These are phyloP conservation scores for Lepus timidus DNA, from an alignment of 2,113 vertebrate species.

Conservation along the genomic window DNA sequence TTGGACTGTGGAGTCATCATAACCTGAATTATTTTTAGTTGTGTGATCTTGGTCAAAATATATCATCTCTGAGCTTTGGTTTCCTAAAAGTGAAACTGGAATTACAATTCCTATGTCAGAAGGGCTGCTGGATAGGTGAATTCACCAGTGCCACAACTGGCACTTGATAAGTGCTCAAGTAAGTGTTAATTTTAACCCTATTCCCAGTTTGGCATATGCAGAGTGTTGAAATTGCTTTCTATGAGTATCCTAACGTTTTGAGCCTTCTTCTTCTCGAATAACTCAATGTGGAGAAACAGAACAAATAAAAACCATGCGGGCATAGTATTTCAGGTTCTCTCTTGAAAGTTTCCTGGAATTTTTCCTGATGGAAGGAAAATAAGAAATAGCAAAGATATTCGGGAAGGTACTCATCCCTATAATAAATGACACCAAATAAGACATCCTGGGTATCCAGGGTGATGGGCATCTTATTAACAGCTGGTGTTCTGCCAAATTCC, in stretches of 20 bases:
- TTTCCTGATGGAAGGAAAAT: slow-evolving; percentile 58
- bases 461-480: slow-evolving; percentile 46
- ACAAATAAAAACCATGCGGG: slow-evolving; percentile 19
- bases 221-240: slow-evolving; percentile 29
- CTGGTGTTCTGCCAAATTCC: slow-evolving; percentile 52
- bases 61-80: background rate
- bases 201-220: background rate
- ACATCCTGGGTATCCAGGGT: background rate
- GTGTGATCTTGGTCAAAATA: background rate
- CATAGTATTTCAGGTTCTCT: background rate
- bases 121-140: background rate
- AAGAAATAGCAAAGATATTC: slow-evolving; percentile 47
- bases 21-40: background rate
- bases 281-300: background rate
- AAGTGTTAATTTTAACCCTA: slow-evolving; percentile 26
- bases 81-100: slow-evolving; percentile 50
- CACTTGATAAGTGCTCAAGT: background rate
- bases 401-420: background rate
- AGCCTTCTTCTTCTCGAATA: slow-evolving; percentile 20
- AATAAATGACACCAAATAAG: slow-evolving; percentile 61
- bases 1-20: background rate
- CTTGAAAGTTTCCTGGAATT: slow-evolving; percentile 4
- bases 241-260: slow-evolving; percentile 5
- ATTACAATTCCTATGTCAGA: background rate
- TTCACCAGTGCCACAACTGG: background rate